These are phyloP conservation scores for Drosophila serrata DNA, from an alignment of 1,140 invertebrate genomes.

Conservation along the genomic window DNA sequence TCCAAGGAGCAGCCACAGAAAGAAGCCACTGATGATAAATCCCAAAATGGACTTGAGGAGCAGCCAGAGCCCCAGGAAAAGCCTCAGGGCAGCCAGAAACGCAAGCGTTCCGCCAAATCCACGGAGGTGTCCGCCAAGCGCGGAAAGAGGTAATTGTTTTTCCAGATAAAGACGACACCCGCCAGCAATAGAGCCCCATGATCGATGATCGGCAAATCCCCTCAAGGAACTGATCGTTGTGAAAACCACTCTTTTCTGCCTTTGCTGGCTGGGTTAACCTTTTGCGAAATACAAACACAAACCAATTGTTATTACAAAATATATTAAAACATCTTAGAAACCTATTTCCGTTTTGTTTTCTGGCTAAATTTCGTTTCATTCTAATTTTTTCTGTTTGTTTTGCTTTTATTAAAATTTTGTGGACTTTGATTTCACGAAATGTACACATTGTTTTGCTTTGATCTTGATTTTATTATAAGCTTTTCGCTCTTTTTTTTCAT, in stretches of 20 bases:
- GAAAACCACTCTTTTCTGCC: constrained; percentile 15
- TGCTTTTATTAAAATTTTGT: constrained; percentile 28
- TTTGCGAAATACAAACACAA: constrained; percentile 11
- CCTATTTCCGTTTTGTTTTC: constrained; percentile 39
- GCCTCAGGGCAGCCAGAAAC: constrained; percentile 11
- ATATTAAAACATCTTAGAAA: constrained; percentile 57
- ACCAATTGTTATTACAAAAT: constrained; percentile 38
- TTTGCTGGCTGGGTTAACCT: constrained; percentile 8
- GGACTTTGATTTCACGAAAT: constrained; percentile 52
- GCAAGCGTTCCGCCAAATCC: constrained; percentile 22
- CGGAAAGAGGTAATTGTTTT: constrained; percentile 9
- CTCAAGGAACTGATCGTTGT: constrained; percentile 18
- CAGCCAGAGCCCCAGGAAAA: not conserved
- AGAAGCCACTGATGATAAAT: not conserved
- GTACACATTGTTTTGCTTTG: constrained; percentile 35
- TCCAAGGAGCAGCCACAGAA: not conserved
- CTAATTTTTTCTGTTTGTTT: constrained; percentile 6
- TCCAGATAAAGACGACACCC: not conserved
- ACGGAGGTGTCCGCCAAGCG: constrained; percentile 20
- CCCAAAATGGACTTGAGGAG: not conserved
- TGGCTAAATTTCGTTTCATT: not conserved
- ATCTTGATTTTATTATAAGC: constrained; percentile 27
- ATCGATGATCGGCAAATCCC: constrained; percentile 38
- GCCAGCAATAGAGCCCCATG: constrained; percentile 40
- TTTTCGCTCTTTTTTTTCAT: constrained; percentile 11